A percentile compares a stretch with the other conserved stretches of the same genome.
Conservation (phyloP, 2,113 vertebrate genomes). For the Electrona antarctica region DNA sequence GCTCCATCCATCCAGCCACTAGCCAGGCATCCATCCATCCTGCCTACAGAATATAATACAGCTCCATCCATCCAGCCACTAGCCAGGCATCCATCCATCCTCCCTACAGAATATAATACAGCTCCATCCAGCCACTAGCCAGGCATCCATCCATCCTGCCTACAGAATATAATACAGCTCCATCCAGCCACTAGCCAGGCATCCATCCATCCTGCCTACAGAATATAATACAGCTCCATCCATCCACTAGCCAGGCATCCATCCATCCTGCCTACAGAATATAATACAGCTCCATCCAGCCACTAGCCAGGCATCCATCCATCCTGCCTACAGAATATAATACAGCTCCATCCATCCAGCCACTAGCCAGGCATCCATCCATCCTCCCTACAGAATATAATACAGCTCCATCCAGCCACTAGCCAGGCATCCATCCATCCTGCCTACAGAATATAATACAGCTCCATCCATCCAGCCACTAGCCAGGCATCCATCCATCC, state of each 20-base stretch:
- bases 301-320: background rate
- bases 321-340: slow-evolving; percentile 19
- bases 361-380: background rate
- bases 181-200: background rate
- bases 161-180: background rate
- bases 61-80: background rate
- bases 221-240: background rate
- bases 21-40: background rate
- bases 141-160: slow-evolving; percentile 15
- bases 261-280: slow-evolving; percentile 15
- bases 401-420: background rate
- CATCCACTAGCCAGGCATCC: background rate
- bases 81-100: background rate
- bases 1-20: background rate
- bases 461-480: background rate
- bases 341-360: background rate
- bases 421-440: background rate
- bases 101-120: slow-evolving; percentile 14
- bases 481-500: background rate
- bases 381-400: slow-evolving; percentile 20
- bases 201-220: slow-evolving; percentile 11
- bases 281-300: background rate
- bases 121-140: background rate
- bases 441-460: slow-evolving; percentile 13
- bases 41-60: slow-evolving; percentile 13